phyloP scores from a whole-genome alignment of 1,140 invertebrate species.

The Neodiprion lecontei region DNA sequence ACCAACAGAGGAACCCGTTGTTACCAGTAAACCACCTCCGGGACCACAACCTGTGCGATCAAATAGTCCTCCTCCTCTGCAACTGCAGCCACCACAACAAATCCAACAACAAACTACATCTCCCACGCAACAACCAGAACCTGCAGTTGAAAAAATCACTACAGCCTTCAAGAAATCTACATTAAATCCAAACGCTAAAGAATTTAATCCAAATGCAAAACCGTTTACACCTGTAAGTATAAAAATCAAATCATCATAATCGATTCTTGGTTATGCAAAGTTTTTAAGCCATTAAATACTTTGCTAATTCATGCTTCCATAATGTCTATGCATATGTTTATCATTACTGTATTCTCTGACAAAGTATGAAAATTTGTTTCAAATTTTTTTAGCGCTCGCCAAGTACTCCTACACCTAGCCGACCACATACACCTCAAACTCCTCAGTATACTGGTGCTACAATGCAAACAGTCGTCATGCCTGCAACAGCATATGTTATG shows the following conservation, averaged over 20 bases:
- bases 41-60: constrained; percentile 45
- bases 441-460: constrained; percentile 64
- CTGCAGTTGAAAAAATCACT: constrained; percentile 66
- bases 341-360: constrained; percentile 20
- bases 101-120: constrained; percentile 39
- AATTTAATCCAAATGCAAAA: constrained; percentile 88
- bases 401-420: constrained; percentile 71
- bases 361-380: constrained; percentile 22
- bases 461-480: constrained; percentile 61
- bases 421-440: constrained; percentile 86
- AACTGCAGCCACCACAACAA: constrained; percentile 35
- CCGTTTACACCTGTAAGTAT: constrained; percentile 83
- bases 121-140: constrained; percentile 47
- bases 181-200: constrained; percentile 88
- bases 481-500: constrained; percentile 57
- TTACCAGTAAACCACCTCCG: constrained; percentile 52
- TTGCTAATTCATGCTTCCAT: constrained; percentile 17
- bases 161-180: constrained; percentile 77
- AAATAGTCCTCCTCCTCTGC: constrained; percentile 44
- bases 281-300: constrained; percentile 12
- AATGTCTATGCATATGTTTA: constrained; percentile 21
- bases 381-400: constrained; percentile 64
- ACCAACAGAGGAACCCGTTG: constrained; percentile 47
- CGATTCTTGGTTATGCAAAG: constrained; percentile 6
- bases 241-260: constrained; percentile 28